Base-by-base conservation (phyloP, 2,888 invertebrate genomes). In the Aphrophora alni region DNA sequence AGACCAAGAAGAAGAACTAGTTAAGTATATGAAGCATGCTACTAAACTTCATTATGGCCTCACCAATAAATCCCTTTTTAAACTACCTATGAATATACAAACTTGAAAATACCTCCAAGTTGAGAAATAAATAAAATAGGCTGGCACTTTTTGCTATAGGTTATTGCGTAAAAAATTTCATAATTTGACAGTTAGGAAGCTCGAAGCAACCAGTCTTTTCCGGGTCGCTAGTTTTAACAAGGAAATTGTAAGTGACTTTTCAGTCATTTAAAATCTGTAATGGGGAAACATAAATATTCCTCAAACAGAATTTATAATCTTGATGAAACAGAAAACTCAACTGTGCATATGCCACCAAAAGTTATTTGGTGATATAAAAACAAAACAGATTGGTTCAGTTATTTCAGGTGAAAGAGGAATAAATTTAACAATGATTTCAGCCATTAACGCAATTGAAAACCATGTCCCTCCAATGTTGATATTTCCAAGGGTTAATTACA, bases 351-450 rank as follows among this genome's bases (percentile, higher is more conserved):
- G 10, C 81, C 79, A 17, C 69, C 77, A 25, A 82, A 80, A 68
- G 75, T n/a, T 84, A 14, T 44, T 85, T 21, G 79, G 83, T 14
- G 24, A 51, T 4, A 84, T 81, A 78, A 84, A 84, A 0, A 71
- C 70, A 2, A 84, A 84, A 28, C 85, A 85, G 71, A 83, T 85
- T 25, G 84, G 83, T 8, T 68, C 77, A 51, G 77, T 84, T 70
- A 85, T 85, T n/a, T 85, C 84, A 21, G 85, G 82, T 17, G 85
- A 86, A 81, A 76, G 85, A 78, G 84, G 84, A 25, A 75, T 79
- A 21, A 25, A 81, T 14, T 82, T 84, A n/a, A 84, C 85, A 5
- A 75, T 85, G 44, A 80, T 82, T 4, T 17, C 77, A 12, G 79
- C 73, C 71, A 82, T 84, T 3, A 83, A 78, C 81, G 85, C 85